Evolutionary conservation across 2,797 vertebrate genomes (phyloP), one percentile per base, ranked within the genome.

Genomic region (Taeniopygia guttata): DNA sequence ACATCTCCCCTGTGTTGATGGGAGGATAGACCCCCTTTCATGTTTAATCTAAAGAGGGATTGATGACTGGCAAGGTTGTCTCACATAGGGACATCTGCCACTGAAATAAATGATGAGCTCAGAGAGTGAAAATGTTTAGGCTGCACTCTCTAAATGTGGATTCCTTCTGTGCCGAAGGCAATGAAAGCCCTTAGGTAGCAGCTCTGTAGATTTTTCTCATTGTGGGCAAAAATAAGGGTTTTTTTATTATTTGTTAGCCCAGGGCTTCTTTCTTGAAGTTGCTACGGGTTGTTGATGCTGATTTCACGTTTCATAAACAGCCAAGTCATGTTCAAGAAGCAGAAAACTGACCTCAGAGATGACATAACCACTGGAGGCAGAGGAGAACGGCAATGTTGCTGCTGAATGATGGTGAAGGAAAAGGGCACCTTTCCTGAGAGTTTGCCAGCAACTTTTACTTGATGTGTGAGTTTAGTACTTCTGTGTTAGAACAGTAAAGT

Each of bases 181-280:
- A 94, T 93, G 88, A 94, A 96, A 96, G 93, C 96, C 96, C 95
- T 97, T 95, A 96, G 95, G 96, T 97, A 80, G 83, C 30, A 12
- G 82, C 95, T 95, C 88, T 95, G 92, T 96, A 96, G 86, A 76
- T 94, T 96, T 93, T 96, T 94, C 84, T 95, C 91, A 89, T 90
- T 93, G 95, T 85, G 94, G 85, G 75, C 32, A 68, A 89, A 94
- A 93, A 82, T 69, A 60, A 86, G 48, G 54, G 14, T 0, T 52
- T 90, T 80, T 94, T 89, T 90, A 81, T 76, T 90, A 73, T 97
- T 91, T 95, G 85, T 92, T 97, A 96, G 97, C 97, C 95, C 94
- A 97, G 90, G 95, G 95, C 95, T 93, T 87, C 78, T 87, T 90
- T 84, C 93, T 95, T 95, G 94, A 97, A 96, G 94, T 93, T 75